phyloP scores from a whole-genome alignment of 2,113 vertebrate genomes.

The Myiopsitta monachus region DNA sequence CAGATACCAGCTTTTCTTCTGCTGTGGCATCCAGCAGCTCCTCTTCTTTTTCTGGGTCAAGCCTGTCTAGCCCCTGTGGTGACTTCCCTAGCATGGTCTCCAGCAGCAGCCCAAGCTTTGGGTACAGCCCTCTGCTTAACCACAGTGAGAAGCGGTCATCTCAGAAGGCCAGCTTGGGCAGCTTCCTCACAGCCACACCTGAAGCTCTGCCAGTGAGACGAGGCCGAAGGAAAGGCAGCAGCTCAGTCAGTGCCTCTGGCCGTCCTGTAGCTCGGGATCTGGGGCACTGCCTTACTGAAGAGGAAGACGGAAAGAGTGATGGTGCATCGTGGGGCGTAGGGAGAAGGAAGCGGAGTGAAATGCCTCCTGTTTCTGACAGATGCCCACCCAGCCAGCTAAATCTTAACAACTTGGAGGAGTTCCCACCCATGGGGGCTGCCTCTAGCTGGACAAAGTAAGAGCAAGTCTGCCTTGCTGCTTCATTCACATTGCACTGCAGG shows the following conservation, averaged over 20 bases:
- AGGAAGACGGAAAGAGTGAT: constrained; percentile 71
- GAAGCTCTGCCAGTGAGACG: constrained; percentile 73
- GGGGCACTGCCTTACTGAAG: constrained; percentile 73
- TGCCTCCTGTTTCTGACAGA: constrained; percentile 62
- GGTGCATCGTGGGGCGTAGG: constrained; percentile 10
- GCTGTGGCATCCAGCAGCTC: constrained; percentile 14
- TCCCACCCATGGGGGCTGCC: constrained; percentile 87
- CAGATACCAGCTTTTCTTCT: constrained; percentile 27
- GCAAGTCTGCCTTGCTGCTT: not conserved
- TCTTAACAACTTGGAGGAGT: constrained; percentile 94
- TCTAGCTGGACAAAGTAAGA: constrained; percentile 78
- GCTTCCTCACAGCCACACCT: constrained; percentile 76
- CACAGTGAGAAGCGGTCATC: constrained; percentile 70
- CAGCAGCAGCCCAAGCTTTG: constrained; percentile 78
- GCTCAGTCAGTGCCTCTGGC: not conserved
- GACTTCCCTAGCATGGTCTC: constrained; percentile 56
- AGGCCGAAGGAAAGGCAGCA: constrained; percentile 75
- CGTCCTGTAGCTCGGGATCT: constrained; percentile 71
- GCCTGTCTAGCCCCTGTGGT: constrained; percentile 45
- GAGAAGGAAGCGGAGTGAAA: constrained; percentile 68
- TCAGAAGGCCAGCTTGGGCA: constrained; percentile 80
- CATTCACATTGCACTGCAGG: not conserved
- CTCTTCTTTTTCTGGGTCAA: constrained; percentile 49
- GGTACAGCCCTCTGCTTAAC: constrained; percentile 63
- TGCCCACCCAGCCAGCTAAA: constrained; percentile 80